Conservation (phyloP, 1,140 invertebrate species). For the Sarcophaga peregrina region DNA sequence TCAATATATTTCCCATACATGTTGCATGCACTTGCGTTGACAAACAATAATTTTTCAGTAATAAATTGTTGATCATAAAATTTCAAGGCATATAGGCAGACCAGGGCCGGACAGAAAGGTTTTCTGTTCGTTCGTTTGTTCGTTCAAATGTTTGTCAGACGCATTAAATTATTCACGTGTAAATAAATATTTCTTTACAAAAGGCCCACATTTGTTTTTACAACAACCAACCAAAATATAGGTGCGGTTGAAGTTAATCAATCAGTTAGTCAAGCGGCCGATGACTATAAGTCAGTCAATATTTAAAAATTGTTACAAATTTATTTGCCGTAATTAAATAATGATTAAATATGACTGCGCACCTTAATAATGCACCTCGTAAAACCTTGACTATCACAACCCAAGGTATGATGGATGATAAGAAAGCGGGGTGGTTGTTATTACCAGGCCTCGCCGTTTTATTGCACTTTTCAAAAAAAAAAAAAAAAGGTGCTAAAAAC, state of each 20-base stretch:
- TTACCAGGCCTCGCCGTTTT: neutral
- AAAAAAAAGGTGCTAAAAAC: neutral
- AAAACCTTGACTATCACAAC: constrained; percentile 22
- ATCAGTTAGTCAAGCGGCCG: neutral
- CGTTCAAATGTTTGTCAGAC: no score
- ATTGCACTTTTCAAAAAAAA: neutral
- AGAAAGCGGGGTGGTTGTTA: neutral
- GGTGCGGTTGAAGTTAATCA: constrained; percentile 28
- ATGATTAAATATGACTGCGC: constrained; percentile 17
- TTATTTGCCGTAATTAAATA: constrained; percentile 40
- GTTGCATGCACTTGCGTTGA: no score
- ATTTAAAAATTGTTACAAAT: constrained; percentile 33
- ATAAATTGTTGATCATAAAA: no score
- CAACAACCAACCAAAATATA: neutral
- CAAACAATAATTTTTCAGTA: no score
- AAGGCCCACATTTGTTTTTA: no score
- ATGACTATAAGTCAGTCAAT: neutral
- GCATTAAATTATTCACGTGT: no score
- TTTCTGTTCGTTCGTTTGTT: no score
- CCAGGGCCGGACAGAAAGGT: no score
- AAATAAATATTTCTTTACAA: no score
- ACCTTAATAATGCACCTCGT: neutral
- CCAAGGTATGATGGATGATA: constrained; percentile 12
- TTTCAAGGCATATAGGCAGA: no score
- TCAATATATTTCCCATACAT: no score